Conservation (phyloP, 2,113 vertebrate genomes). For the Panthera uncia region DNA sequence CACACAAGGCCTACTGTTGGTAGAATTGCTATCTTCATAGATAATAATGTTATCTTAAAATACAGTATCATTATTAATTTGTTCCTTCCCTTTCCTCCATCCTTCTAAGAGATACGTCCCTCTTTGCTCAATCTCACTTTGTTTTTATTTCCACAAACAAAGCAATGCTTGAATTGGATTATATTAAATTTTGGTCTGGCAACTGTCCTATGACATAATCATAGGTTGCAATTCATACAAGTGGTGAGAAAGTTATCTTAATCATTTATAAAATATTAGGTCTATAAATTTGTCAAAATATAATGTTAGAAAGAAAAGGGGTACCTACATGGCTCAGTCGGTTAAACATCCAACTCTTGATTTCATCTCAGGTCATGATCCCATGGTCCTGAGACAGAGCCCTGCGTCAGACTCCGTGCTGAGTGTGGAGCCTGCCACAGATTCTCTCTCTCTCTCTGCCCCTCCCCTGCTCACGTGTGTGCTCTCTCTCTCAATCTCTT, state of each 20-base stretch:
- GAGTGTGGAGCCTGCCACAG: no score
- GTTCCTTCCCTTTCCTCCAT: neutral
- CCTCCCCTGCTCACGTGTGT: no score
- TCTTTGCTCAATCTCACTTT: neutral
- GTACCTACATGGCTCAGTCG: no score
- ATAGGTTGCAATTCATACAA: neutral
- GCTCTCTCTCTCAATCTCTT: no score
- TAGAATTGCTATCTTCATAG: neutral
- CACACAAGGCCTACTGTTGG: neutral
- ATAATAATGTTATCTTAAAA: neutral
- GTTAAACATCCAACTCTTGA: no score
- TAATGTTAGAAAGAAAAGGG: neutral
- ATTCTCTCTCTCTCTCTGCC: no score
- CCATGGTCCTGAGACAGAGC: no score
- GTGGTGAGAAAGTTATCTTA: neutral
- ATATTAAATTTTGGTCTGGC: neutral
- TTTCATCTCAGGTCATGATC: no score
- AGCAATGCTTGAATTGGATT: neutral
- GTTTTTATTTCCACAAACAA: neutral
- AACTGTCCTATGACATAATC: neutral
- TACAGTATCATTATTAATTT: neutral
- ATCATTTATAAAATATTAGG: neutral
- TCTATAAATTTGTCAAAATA: neutral
- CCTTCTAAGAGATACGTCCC: neutral
- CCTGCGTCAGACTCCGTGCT: no score